These are phyloP conservation scores for Drosophila tropicalis DNA, from an alignment of 1,140 invertebrate species.

Conservation along the genomic window DNA sequence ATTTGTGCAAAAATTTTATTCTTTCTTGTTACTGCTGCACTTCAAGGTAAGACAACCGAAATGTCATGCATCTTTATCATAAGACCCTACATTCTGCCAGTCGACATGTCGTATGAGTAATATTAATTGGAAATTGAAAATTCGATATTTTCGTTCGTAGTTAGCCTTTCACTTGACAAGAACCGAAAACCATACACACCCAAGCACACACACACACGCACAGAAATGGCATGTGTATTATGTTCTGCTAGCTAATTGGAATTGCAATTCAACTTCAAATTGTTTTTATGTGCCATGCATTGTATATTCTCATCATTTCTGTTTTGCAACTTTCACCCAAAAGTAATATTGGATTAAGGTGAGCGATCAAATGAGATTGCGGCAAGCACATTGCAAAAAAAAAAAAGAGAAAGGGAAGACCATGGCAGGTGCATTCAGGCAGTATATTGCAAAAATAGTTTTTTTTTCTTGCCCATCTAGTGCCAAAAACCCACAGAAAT, in stretches of 20 bases:
- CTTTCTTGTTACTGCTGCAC: background rate
- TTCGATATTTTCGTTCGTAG: background rate
- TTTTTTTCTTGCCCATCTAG: background rate
- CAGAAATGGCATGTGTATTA: too few relatives aligned
- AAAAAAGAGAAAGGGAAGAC: too few relatives aligned
- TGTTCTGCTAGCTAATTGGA: too few relatives aligned
- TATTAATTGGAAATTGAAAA: background rate
- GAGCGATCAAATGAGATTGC: background rate
- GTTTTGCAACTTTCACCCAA: background rate
- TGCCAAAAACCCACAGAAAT: background rate
- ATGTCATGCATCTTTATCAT: background rate
- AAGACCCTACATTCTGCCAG: background rate
- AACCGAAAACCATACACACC: too few relatives aligned
- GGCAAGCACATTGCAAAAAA: background rate
- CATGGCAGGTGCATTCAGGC: too few relatives aligned
- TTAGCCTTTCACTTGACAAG: too few relatives aligned
- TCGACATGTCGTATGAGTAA: slow-evolving; percentile 6
- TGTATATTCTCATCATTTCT: too few relatives aligned
- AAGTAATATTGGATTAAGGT: background rate
- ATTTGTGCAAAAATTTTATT: slow-evolving; percentile 1
- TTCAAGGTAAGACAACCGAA: slow-evolving; percentile 1
- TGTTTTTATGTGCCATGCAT: too few relatives aligned
- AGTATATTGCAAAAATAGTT: background rate
- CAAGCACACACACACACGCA: too few relatives aligned
- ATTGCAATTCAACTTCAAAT: too few relatives aligned